Evolutionary conservation across 2,113 vertebrate species (phyloP).

Genomic region (Edolisoma coerulescens): DNA sequence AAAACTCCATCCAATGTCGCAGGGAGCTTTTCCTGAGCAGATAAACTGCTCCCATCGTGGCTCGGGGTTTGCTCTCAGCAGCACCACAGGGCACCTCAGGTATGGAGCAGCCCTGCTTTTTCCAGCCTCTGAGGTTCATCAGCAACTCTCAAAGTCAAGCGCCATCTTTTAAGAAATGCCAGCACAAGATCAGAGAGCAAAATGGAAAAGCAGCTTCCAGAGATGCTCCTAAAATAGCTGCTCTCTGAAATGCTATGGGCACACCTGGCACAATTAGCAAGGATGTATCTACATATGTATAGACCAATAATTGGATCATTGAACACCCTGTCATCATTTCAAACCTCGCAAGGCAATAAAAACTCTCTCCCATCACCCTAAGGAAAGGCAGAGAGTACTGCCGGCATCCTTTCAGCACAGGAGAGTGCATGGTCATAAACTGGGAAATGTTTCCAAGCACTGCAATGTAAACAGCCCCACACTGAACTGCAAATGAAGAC

Average conservation of each 20-base stretch:
- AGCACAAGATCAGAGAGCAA: not conserved
- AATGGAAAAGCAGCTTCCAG: not conserved
- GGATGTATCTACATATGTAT: not conserved
- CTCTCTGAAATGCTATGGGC: accelerated
- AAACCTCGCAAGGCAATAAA: not conserved
- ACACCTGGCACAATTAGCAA: constrained; percentile 15
- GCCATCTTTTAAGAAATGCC: not conserved
- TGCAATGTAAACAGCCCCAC: accelerated
- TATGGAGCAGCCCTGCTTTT: not conserved
- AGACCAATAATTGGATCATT: not conserved
- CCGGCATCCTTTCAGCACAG: not conserved
- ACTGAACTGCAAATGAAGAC: not conserved
- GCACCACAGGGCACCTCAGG: not conserved
- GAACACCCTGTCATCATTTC: not conserved
- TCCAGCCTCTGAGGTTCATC: not conserved
- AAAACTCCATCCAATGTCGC: not conserved
- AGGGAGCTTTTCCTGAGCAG: not conserved
- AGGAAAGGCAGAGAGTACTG: not conserved
- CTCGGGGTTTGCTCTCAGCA: not conserved
- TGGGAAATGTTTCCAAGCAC: not conserved
- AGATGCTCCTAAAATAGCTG: not conserved
- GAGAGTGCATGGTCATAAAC: accelerated
- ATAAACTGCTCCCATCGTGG: accelerated
- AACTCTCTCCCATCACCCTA: not conserved
- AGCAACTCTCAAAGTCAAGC: not conserved